A percentile compares a stretch with the other conserved stretches of the same genome.
Conservation (phyloP, 2,113 vertebrate genomes). For the Astatoreochromis straeleni region DNA sequence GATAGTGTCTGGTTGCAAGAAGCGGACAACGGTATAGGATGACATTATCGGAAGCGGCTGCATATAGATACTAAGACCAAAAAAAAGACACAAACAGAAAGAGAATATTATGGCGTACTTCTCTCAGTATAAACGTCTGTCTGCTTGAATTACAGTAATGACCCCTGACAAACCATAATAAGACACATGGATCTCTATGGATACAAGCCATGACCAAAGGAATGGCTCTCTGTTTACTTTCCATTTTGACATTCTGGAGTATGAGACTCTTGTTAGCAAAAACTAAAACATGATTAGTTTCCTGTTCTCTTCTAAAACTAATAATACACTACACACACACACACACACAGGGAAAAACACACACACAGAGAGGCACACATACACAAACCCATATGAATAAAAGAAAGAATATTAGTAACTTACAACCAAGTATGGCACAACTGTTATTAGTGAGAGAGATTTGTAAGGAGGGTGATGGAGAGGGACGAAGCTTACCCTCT, state of each 20-base stretch:
- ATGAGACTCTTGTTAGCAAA: constrained; percentile 4
- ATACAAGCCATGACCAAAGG: constrained; percentile 31
- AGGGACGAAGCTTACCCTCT: constrained; percentile 40
- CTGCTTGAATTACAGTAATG: constrained; percentile 62
- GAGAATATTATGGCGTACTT: constrained; percentile 58
- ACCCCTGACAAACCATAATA: constrained; percentile 62
- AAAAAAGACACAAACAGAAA: constrained; percentile 52
- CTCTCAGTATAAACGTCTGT: constrained; percentile 52
- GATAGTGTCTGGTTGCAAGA: constrained; percentile 64
- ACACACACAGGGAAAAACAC: not conserved
- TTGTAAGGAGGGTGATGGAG: constrained; percentile 38
- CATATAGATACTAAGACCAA: constrained; percentile 52
- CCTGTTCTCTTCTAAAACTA: constrained; percentile 6
- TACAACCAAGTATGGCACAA: constrained; percentile 7
- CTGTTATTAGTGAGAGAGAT: constrained; percentile 17
- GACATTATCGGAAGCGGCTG: constrained; percentile 67
- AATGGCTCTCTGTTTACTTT: constrained; percentile 20
- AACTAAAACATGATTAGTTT: constrained; percentile 9
- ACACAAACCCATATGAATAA: not conserved
- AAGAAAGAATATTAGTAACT: constrained; percentile 1
- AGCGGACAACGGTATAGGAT: constrained; percentile 63
- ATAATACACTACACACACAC: not conserved
- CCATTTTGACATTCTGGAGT: not conserved
- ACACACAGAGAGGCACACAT: not conserved
- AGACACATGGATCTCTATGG: constrained; percentile 33